Evolutionary conservation across 2,888 invertebrate genomes (phyloP).

Genomic region (Hoplodrina ambigua): DNA sequence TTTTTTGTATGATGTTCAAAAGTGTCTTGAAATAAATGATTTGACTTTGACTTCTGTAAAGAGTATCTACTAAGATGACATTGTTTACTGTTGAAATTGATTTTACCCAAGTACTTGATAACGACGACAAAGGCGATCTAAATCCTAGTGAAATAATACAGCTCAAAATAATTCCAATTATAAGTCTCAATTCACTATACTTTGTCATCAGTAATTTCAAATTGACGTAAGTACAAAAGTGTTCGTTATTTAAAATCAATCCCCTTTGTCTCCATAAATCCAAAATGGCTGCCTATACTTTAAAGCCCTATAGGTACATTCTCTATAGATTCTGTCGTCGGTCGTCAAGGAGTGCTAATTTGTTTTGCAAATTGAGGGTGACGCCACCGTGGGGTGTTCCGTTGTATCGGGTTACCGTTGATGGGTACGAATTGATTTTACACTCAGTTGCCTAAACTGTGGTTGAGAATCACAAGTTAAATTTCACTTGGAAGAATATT

Average conservation of each 20-base stretch:
- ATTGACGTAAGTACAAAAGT: background rate
- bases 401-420: constrained; percentile 63
- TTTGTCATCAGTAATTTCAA: background rate
- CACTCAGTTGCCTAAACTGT: constrained; percentile 55
- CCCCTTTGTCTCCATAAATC: constrained; percentile 19
- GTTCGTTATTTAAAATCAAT: constrained; percentile 14
- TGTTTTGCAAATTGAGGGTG: constrained; percentile 88
- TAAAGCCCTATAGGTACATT: background rate
- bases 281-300: constrained; percentile 55
- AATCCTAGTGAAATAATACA: too few relatives aligned
- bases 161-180: background rate
- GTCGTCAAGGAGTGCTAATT: constrained; percentile 84
- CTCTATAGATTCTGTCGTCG: constrained; percentile 51
- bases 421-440: constrained; percentile 65
- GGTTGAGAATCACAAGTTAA: constrained; percentile 45
- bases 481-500: constrained; percentile 26
- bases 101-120: too few relatives aligned
- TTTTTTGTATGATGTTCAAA: too few relatives aligned
- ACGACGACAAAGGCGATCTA: too few relatives aligned
- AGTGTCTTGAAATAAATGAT: too few relatives aligned
- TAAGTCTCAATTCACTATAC: too few relatives aligned
- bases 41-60: too few relatives aligned
- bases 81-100: too few relatives aligned
- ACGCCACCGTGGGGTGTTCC: constrained; percentile 67
- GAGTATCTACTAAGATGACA: too few relatives aligned